Evolutionary conservation across 2,797 vertebrate genomes (phyloP).

Genomic region (Alcedo quadribrachys): DNA sequence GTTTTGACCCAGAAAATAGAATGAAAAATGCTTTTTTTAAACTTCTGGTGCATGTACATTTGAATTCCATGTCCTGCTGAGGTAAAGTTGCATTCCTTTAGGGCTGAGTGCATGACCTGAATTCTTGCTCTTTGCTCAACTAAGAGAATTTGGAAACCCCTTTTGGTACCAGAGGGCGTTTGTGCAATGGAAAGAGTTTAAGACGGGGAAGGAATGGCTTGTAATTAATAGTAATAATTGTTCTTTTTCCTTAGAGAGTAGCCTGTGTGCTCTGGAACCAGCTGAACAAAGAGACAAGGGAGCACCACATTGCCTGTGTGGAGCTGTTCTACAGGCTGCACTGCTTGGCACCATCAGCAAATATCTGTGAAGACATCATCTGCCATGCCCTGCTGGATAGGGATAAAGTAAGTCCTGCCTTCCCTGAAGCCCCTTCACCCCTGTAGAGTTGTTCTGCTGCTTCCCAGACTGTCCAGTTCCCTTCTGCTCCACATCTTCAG

Average conservation of each 20-base stretch:
- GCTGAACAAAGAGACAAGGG: slow-evolving; percentile 89
- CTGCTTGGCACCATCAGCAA: slow-evolving; percentile 91
- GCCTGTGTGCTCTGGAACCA: slow-evolving; percentile 93
- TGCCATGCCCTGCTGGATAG: slow-evolving; percentile 88
- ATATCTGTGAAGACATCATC: slow-evolving; percentile 95
- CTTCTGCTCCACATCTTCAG: rapidly evolving
- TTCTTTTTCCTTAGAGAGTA: slow-evolving; percentile 81
- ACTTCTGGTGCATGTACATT: background rate
- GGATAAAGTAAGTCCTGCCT: slow-evolving; percentile 84
- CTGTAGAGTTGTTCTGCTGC: background rate
- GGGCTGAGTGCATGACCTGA: background rate
- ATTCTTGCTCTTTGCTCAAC: background rate
- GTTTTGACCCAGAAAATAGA: background rate
- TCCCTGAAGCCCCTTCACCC: background rate
- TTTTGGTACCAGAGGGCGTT: background rate
- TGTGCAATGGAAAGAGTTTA: background rate
- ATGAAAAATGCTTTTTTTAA: background rate
- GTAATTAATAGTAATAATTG: background rate
- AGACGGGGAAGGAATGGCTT: background rate
- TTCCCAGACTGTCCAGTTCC: background rate
- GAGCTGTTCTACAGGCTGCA: slow-evolving; percentile 96
- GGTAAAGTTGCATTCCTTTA: background rate
- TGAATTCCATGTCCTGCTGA: background rate
- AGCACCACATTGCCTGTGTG: slow-evolving; percentile 92
- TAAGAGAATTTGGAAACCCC: background rate